Evolutionary conservation across 2,888 invertebrate species (phyloP), one percentile per base, ranked within the genome.

Genomic region (Reticulitermes lucifugus): DNA sequence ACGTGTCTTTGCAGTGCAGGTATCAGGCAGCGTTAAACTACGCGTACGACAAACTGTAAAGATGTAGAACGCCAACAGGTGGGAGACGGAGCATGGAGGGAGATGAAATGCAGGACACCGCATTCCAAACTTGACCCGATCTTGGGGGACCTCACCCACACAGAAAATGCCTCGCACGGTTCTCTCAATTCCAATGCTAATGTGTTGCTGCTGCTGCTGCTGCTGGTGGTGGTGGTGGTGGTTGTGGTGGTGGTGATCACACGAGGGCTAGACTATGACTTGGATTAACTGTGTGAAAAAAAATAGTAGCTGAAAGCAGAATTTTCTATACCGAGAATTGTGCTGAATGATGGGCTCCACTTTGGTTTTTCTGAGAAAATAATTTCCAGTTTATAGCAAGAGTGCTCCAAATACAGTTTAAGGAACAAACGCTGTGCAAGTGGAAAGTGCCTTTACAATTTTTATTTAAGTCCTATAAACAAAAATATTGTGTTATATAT

Each of bases 41-140:
- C 12, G 65, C 6, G 12, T 65, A 25, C 65, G 65, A 65, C 65
- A 65, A 65, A 14, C 10, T 29, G 35, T 35, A 12, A 73, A 21
- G 29, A 14, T 73, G 18, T 41, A 41, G 73, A 41, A 41, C 12
- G 41, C 73, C 73, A 73, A 73, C 73, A 73, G 73, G 73, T 73
- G 73, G 10, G 73, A 41, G 73, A 35, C 10, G 21, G 2, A 21
- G 35, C 29, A 41, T 41, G 18, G 73, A 73, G 41, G 22, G 73
- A 73, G 73, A 73, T 12, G 25, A 41, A 73, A 35, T n/a, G 25
- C 25, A 35, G 41, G 73, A 73, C 73, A 73, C 73, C 41, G 21
- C 73, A 73, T 73, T 73, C 73, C 73, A 73, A 73, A 73, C 73
- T 73, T 73, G 73, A 73, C 41, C 73, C 73, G 29, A 41, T 41